Evolutionary conservation across 1,140 invertebrate species (phyloP).

Genomic region (Heliconius eleuchia): DNA sequence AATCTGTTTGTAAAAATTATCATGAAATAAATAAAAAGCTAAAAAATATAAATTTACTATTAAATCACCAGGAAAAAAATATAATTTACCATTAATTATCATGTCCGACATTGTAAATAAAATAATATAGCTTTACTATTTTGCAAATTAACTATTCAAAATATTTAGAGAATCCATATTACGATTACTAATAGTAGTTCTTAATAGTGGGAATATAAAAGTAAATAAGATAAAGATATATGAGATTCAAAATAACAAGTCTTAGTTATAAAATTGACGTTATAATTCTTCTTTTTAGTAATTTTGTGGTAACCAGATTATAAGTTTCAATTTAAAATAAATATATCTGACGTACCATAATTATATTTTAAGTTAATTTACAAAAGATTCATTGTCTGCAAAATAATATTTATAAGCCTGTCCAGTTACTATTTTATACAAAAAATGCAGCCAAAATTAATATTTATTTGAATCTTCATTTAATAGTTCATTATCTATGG

Average conservation of each 20-base stretch:
- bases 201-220: not conserved
- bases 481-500: not conserved
- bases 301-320: not conserved
- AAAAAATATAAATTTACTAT: not conserved
- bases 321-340: not conserved
- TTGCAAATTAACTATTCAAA: not conserved
- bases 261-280: conserved; percentile 3
- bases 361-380: not conserved
- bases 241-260: not conserved
- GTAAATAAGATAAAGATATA: not conserved
- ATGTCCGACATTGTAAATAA: conserved; percentile 66
- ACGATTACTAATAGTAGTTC: not conserved
- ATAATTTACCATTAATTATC: conserved; percentile 70
- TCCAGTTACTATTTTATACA: not conserved
- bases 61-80: not conserved
- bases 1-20: conserved; percentile 55
- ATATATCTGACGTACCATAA: not conserved
- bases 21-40: not conserved
- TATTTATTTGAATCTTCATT: not conserved
- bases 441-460: not conserved
- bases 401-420: not conserved
- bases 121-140: not conserved
- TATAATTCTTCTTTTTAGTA: conserved; percentile 3
- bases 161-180: not conserved
- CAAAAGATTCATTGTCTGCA: not conserved